These are phyloP conservation scores for Psilopogon haemacephalus DNA, from an alignment of 2,113 vertebrate species.

Conservation along the genomic window DNA sequence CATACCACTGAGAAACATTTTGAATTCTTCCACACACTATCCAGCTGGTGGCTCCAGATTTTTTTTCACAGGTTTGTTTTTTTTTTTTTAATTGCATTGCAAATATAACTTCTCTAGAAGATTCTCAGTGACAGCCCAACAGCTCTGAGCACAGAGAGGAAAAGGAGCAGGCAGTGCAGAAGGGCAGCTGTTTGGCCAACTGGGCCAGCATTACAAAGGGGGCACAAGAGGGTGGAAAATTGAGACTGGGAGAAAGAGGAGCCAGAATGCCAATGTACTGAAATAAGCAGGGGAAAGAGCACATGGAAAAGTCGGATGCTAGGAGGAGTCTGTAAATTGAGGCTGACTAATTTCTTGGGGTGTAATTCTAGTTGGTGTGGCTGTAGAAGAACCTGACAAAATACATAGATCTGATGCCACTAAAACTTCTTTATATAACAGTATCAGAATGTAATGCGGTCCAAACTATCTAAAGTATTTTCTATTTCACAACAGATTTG, in stretches of 20 bases:
- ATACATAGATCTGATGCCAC: neutral
- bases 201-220: neutral
- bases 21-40: neutral
- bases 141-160: neutral
- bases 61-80: constrained; percentile 20
- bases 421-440: neutral
- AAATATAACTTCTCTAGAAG: neutral
- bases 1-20: neutral
- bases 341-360: neutral
- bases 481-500: neutral
- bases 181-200: neutral
- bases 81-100: no score
- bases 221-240: neutral
- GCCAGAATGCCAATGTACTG: neutral
- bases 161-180: neutral
- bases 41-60: constrained; percentile 35
- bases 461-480: neutral
- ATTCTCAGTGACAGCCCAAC: neutral
- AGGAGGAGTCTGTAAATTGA: neutral
- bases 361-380: neutral
- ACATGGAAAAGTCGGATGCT: neutral
- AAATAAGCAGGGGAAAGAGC: neutral
- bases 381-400: neutral
- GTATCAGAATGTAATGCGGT: neutral
- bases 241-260: neutral